Conservation (phyloP, 2,113 vertebrate genomes). For the Orcinus orca region DNA sequence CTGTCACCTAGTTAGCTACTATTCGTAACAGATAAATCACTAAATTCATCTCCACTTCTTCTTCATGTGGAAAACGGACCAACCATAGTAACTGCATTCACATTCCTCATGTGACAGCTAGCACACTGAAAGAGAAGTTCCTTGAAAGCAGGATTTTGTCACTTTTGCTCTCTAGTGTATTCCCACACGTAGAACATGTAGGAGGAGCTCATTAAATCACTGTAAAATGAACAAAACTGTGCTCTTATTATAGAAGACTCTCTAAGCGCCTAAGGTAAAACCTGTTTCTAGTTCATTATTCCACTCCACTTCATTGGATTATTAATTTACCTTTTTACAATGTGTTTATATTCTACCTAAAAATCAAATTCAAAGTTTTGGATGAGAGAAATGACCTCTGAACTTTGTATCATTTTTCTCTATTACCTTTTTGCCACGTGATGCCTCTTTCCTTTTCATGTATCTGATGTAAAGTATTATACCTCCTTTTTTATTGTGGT, state of each 20-base stretch:
- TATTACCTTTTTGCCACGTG: neutral
- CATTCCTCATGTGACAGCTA: neutral
- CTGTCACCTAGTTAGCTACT: neutral
- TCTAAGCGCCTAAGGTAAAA: neutral
- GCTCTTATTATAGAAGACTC: neutral
- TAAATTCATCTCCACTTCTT: neutral
- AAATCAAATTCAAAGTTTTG: neutral
- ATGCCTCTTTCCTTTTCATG: neutral
- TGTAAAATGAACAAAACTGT: neutral
- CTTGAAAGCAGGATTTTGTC: neutral
- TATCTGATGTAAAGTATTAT: neutral
- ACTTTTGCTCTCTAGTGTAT: neutral
- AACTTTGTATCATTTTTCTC: neutral
- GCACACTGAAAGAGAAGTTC: neutral
- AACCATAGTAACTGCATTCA: neutral
- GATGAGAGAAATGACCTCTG: neutral
- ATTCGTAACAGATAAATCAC: neutral
- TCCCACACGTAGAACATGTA: neutral
- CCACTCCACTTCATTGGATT: neutral
- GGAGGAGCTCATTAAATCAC: neutral
- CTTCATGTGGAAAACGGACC: neutral
- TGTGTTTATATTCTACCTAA: neutral
- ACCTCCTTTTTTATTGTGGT: neutral
- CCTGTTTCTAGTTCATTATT: neutral
- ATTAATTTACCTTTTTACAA: neutral